phyloP scores from a whole-genome alignment of 2,113 vertebrate species.

The Puntigrus tetrazona region DNA sequence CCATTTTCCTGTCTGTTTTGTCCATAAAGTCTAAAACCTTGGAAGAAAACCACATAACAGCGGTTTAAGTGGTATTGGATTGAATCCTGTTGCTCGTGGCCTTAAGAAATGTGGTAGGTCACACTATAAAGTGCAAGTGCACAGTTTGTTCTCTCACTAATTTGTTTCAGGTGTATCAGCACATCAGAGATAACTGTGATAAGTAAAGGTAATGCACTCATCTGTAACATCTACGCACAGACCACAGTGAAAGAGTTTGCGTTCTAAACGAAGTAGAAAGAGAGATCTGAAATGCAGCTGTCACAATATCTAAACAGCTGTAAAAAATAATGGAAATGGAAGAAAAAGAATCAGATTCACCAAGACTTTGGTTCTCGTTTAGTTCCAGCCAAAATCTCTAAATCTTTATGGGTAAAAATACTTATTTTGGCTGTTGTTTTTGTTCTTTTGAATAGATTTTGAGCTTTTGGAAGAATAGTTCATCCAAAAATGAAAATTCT shows the following conservation, averaged over 20 bases:
- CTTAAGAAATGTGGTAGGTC: background rate
- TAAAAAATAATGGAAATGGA: slow-evolving; percentile 7
- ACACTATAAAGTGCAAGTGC: slow-evolving; percentile 3
- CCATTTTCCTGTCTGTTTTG: background rate
- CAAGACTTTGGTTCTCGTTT: background rate
- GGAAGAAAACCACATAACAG: background rate
- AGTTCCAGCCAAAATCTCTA: slow-evolving; percentile 3
- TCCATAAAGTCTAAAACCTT: background rate
- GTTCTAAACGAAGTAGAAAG: background rate
- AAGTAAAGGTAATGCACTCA: background rate
- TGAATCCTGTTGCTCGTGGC: background rate
- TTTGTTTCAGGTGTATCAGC: slow-evolving; percentile 1
- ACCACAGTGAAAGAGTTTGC: background rate
- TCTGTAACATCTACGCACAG: background rate
- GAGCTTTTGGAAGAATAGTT: background rate
- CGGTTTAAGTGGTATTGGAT: background rate
- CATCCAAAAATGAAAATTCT: background rate
- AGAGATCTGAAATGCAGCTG: slow-evolving; percentile 8
- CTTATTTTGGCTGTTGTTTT: background rate
- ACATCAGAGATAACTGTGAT: background rate
- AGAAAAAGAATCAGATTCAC: background rate
- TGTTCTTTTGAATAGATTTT: background rate
- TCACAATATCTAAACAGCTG: slow-evolving; percentile 10
- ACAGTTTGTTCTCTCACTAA: background rate
- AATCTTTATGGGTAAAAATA: background rate